These are phyloP conservation scores for Cosmia pyralina DNA, from an alignment of 2,888 invertebrate genomes.

Conservation along the genomic window DNA sequence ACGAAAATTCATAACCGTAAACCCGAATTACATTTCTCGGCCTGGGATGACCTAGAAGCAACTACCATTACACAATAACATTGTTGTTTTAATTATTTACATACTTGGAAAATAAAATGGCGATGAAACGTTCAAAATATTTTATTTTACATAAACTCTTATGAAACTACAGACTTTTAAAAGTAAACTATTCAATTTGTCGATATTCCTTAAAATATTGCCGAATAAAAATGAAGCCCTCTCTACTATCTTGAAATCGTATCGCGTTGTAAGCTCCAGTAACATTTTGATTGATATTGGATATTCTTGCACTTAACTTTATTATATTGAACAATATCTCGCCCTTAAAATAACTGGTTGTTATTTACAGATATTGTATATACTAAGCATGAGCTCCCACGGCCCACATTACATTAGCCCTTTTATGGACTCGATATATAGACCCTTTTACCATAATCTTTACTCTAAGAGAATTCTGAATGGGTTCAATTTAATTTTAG, in stretches of 20 bases:
- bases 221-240: slow-evolving; percentile 8
- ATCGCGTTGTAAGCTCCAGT: slow-evolving; percentile 21
- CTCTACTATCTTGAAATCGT: slow-evolving; percentile 24
- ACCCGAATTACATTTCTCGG: slow-evolving; percentile 27
- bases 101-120: neutral
- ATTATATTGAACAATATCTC: slow-evolving; percentile 22
- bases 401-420: slow-evolving; percentile 54
- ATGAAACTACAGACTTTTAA: neutral
- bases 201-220: slow-evolving; percentile 8
- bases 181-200: slow-evolving; percentile 9
- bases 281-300: slow-evolving; percentile 33
- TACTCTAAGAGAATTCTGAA: slow-evolving; percentile 55
- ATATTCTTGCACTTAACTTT: slow-evolving; percentile 12
- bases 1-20: slow-evolving; percentile 20
- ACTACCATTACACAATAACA: neutral
- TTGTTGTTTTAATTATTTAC: slow-evolving; percentile 27
- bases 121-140: neutral
- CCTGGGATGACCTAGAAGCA: slow-evolving; percentile 5
- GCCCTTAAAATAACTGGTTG: slow-evolving; percentile 28
- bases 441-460: slow-evolving; percentile 60
- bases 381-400: slow-evolving; percentile 38
- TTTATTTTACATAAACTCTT: neutral
- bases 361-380: slow-evolving; percentile 56
- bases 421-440: slow-evolving; percentile 52
- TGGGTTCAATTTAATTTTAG: slow-evolving; percentile 65